Evolutionary conservation across 2,113 vertebrate species (phyloP), one percentile per base, ranked within the genome.

Genomic region (Chloropsis hardwickii): DNA sequence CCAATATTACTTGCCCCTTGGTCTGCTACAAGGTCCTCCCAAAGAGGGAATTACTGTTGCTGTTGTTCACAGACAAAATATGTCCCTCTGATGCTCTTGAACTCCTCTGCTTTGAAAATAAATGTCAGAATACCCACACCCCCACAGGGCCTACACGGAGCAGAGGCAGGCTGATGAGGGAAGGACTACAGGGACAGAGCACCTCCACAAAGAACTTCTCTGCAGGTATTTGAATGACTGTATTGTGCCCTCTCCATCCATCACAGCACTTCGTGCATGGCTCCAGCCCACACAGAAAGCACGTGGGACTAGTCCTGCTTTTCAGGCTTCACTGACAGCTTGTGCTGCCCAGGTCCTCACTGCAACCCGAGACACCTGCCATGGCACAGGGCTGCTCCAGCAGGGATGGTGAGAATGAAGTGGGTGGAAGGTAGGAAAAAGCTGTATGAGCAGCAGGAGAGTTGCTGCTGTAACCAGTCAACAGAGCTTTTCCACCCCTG

Each of bases 121-220:
- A 78, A 39, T 35, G 6, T 54, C 53, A 51, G n/a, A 35, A n/a
- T 37, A 44, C 37, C 31, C 40, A 14, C 18, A 28, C 0, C 3
- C 40, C 28, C 18, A 28, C 20, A 18, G 19, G 33, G 17, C 31
- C 60, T 54, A 14, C n/a, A 2, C 0, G 0, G 37, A 79, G 31
- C 60, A 57, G 37, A 56, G 50, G 39, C 35, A 39, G 37, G 11
- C 35, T 77, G 42, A 9, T 2, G 31, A 83, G 47, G 29, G n/a
- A 47, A 60, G 51, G 45, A 21, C 35, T n/a, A 5, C 42, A 65
- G 88, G 67, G 47, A 35, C 0, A 74, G 35, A 69, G 6, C 44
- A 64, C 3, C 29, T 77, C 53, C 71, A 33, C 35, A 47, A 2
- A 21, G 22, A 60, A 20, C 8, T 35, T 56, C 58, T 64, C 27